Evolutionary conservation across 2,888 invertebrate genomes (phyloP).

Genomic region (Drosophila acutilabella): DNA sequence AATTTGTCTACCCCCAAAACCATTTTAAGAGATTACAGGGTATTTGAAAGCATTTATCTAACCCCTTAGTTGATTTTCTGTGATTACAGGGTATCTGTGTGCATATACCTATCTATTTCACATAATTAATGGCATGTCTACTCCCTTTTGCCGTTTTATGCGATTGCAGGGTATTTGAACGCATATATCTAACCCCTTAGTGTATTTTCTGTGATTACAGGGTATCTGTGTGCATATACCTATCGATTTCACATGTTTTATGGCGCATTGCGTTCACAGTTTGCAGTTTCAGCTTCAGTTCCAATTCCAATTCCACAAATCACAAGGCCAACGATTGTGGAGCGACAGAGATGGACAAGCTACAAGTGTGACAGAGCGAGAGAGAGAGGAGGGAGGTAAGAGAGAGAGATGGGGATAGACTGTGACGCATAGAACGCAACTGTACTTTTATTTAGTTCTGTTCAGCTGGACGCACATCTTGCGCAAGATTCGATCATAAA

Average conservation of each 20-base stretch:
- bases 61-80: background rate
- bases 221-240: conserved; percentile 12
- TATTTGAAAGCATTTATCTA: background rate
- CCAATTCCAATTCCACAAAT: conserved; percentile 25
- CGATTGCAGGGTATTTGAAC: too few species aligned
- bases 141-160: too few species aligned
- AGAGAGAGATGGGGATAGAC: background rate
- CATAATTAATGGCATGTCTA: conserved; percentile 22
- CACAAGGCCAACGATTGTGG: conserved; percentile 3
- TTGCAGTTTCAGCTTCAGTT: conserved; percentile 21
- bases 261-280: conserved; percentile 20
- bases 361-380: background rate
- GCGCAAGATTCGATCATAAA: conserved; percentile 46
- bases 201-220: background rate
- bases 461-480: conserved; percentile 53
- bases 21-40: too few species aligned
- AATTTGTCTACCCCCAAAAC: too few species aligned
- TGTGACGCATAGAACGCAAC: conserved; percentile 25
- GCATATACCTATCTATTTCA: conserved; percentile 28
- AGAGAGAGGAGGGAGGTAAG: too few species aligned
- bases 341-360: background rate
- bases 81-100: conserved; percentile 19
- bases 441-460: conserved; percentile 40
- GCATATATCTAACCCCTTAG: background rate
- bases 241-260: conserved; percentile 36